Conservation (phyloP, 2,888 invertebrate species). For the Dorcus hopei region DNA sequence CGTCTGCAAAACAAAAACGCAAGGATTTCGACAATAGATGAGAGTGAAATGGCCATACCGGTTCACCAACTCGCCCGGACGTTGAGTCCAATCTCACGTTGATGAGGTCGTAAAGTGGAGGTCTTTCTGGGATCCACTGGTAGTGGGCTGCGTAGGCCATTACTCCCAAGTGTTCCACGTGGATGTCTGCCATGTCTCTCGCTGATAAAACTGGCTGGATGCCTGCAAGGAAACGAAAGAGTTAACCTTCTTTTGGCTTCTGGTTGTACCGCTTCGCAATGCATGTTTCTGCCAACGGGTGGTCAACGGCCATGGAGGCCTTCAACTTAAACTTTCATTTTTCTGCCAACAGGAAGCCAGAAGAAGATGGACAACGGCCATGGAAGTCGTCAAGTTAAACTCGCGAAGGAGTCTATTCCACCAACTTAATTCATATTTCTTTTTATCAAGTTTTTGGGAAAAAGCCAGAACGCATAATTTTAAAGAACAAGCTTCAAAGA, state of each 20-base stretch:
- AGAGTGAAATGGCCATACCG: constrained; percentile 53
- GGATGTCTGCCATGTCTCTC: constrained; percentile 91
- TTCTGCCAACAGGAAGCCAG: too few relatives aligned
- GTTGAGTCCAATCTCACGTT: constrained; percentile 78
- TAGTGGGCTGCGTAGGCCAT: constrained; percentile 96
- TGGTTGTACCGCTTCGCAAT: too few relatives aligned
- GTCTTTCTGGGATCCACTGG: constrained; percentile 83
- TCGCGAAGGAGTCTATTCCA: too few relatives aligned
- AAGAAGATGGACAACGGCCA: too few relatives aligned
- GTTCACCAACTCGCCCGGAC: constrained; percentile 81
- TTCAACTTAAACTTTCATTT: too few relatives aligned
- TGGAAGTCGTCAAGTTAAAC: too few relatives aligned
- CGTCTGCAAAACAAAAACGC: constrained; percentile 55
- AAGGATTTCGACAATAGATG: background rate
- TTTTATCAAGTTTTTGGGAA: too few relatives aligned
- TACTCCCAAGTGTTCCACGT: constrained; percentile 93
- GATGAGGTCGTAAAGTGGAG: constrained; percentile 79
- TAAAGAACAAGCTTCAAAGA: too few relatives aligned
- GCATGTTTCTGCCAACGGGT: background rate
- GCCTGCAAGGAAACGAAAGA: constrained; percentile 49
- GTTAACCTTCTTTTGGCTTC: too few relatives aligned
- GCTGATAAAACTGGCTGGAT: constrained; percentile 88
- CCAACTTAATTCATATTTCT: too few relatives aligned
- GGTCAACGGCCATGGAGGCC: too few relatives aligned
- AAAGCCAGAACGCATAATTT: too few relatives aligned